Conservation (phyloP, 2,113 vertebrate species). For the Apaloderma vittatum region DNA sequence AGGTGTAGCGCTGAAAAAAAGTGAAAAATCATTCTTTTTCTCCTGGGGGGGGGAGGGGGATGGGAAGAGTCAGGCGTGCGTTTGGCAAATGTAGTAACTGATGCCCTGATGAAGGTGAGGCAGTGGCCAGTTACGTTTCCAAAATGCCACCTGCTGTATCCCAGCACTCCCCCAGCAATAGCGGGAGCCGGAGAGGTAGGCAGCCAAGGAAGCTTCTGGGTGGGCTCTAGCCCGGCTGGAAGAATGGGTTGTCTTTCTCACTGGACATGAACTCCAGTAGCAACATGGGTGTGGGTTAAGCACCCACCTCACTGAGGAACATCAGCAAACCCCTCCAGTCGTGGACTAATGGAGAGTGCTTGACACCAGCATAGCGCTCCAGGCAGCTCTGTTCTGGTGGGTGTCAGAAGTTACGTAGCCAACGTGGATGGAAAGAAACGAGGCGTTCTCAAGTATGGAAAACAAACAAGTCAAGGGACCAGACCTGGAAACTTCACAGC, state of each 20-base stretch:
- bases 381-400: neutral
- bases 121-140: rapidly evolving
- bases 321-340: neutral
- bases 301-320: rapidly evolving
- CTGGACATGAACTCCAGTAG: neutral
- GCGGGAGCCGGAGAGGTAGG: neutral
- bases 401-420: neutral
- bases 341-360: rapidly evolving
- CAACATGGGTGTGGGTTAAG: rapidly evolving
- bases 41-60: no score
- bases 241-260: neutral
- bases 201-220: neutral
- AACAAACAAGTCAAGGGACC: rapidly evolving
- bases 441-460: rapidly evolving
- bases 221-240: neutral
- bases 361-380: rapidly evolving
- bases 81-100: no score
- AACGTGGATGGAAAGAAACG: rapidly evolving
- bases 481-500: neutral
- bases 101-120: neutral
- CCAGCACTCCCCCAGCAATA: neutral
- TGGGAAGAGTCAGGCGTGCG: neutral
- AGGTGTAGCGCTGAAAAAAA: neutral
- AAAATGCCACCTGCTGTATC: neutral
- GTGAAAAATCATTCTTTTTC: no score